phyloP scores from a whole-genome alignment of 2,113 vertebrate species.

The Tamias sibiricus region DNA sequence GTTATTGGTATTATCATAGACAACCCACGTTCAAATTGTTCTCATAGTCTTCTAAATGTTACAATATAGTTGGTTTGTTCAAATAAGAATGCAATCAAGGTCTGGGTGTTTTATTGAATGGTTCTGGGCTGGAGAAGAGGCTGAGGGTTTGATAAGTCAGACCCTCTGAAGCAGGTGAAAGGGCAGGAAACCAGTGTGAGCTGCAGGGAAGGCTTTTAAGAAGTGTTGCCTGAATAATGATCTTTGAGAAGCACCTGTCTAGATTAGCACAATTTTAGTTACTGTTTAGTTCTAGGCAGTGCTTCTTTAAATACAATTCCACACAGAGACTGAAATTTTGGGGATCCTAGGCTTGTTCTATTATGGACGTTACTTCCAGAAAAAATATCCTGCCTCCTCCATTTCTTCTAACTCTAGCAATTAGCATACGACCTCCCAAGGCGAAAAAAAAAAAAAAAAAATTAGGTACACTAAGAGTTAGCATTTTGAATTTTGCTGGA shows the following conservation, averaged over 20 bases:
- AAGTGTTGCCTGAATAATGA: not conserved
- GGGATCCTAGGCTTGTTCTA: not conserved
- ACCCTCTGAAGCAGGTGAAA: not conserved
- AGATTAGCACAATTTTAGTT: not conserved
- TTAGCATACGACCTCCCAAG: not conserved
- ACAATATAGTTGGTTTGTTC: not conserved
- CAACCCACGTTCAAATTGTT: not conserved
- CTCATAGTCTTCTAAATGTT: not conserved
- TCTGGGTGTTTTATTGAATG: not conserved
- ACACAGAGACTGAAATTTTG: not conserved
- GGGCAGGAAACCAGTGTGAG: not conserved
- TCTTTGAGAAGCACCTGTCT: not conserved
- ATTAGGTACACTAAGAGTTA: not conserved
- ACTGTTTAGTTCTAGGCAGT: not conserved
- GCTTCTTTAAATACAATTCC: not conserved
- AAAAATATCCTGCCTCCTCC: not conserved
- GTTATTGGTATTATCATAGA: not conserved
- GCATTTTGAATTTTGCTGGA: not conserved
- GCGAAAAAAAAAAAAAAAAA: not conserved
- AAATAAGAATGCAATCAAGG: not conserved
- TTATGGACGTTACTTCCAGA: not conserved
- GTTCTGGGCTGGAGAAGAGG: not conserved
- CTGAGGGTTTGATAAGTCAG: not conserved
- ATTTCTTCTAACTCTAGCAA: not conserved
- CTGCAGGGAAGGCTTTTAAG: not conserved